Evolutionary conservation across 2,888 invertebrate species (phyloP).

Genomic region (Dioctria rufipes): DNA sequence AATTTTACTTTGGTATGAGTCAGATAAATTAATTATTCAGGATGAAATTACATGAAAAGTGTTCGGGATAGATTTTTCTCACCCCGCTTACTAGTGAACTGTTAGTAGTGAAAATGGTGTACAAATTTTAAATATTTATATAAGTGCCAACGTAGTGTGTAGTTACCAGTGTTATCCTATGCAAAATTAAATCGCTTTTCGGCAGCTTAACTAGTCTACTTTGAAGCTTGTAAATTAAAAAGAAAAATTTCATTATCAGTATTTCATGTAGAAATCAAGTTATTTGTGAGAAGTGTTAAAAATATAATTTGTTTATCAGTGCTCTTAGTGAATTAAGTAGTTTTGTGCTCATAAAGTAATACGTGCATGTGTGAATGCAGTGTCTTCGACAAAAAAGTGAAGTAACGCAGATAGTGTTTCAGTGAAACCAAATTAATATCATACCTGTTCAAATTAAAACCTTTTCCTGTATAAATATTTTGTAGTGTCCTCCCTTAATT

Average conservation of each 20-base stretch:
- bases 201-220: no score
- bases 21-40: background rate
- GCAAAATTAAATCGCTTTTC: background rate
- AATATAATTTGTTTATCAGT: background rate
- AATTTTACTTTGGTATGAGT: constrained; percentile 3
- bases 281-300: background rate
- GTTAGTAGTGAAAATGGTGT: constrained; percentile 30
- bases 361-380: no score
- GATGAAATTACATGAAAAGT: constrained; percentile 6
- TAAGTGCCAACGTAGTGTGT: constrained; percentile 42
- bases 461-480: background rate
- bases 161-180: constrained; percentile 11
- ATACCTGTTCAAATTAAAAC: background rate
- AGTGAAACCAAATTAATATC: background rate
- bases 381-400: no score
- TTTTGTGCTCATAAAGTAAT: background rate
- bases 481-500: background rate
- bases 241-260: background rate
- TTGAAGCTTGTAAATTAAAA: no score
- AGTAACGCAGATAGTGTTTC: background rate
- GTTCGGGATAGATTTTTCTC: background rate
- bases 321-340: background rate
- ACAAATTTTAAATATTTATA: constrained; percentile 43
- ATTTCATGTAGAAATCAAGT: background rate
- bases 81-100: constrained; percentile 18